Base-by-base conservation (phyloP, 2,113 vertebrate genomes). In the Ctenomys sociabilis region DNA sequence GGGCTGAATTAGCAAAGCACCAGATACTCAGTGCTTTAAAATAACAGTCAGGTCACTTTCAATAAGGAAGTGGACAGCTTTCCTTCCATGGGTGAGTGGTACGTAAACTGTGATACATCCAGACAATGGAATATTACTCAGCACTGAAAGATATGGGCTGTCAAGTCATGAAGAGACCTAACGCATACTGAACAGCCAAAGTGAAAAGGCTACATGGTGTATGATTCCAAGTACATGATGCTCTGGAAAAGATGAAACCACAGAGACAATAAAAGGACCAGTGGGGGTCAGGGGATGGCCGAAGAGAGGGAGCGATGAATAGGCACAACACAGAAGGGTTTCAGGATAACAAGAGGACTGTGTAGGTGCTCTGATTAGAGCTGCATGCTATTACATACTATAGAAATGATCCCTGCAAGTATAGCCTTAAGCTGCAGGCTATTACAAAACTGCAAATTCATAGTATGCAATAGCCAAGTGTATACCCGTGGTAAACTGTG, bases 341-440 rank as follows among this genome's bases (percentile, higher is more conserved):
- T n/a, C 1, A 37, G 35, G 70, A 37, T 26, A 17, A n/a, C 26
- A 7, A 7, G 32, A 52, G 1, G 64, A 24, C 3, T 1, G 32
- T 13, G 28, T 66, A 0, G 78, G 40, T 1, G 35, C 28, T 35
- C 2, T 26, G 40, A 40, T 37, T 30, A 5, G 45, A 24, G 43
- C 45, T 19, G 4, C 28, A 28, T 1, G 13, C 35, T 16, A 6
- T 9, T 16, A 2, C 16, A 14, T n/a, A n/a, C n/a, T n/a, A n/a
- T n/a, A n/a, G n/a, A n/a, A n/a, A n/a, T n/a, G n/a, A n/a, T n/a
- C n/a, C n/a, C n/a, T n/a, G n/a, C n/a, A n/a, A n/a, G n/a, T n/a
- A n/a, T n/a, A n/a, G n/a, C n/a, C n/a, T n/a, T n/a, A n/a, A 24
- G 43, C 45, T 19, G 4, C 28, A 28, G 0, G 13, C 35, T 16